A percentile compares a stretch with the other conserved stretches of the same genome.
Evolutionary conservation across 64 coral and sea anemone species (phyloP).

Genomic region (Platygyra sinensis): DNA sequence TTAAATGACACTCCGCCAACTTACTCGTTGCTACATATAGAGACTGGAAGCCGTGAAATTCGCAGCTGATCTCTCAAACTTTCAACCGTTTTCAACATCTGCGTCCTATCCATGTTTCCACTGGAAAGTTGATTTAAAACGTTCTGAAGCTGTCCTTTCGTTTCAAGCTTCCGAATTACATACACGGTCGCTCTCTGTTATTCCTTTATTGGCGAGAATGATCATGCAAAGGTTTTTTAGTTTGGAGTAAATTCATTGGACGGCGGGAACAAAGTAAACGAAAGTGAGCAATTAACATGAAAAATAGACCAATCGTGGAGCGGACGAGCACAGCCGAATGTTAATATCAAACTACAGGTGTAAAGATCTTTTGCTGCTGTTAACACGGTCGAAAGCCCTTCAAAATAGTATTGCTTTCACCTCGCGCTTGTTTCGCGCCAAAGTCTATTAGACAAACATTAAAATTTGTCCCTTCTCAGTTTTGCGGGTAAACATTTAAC

Average conservation of each 20-base stretch:
- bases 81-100: slow-evolving; percentile 89
- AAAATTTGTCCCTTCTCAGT: not conserved
- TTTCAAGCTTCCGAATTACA: slow-evolving; percentile 4
- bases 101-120: slow-evolving; percentile 79
- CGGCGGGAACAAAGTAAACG: not conserved
- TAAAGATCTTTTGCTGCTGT: not conserved
- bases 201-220: not conserved
- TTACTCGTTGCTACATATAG: slow-evolving; percentile 93
- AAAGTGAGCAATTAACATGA: slow-evolving; percentile 54
- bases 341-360: slow-evolving; percentile 17
- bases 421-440: not conserved
- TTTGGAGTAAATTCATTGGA: slow-evolving; percentile 1
- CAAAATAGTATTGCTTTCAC: not conserved
- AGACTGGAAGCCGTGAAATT: slow-evolving; percentile 90
- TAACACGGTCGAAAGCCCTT: not conserved
- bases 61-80: slow-evolving; percentile 92
- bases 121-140: not conserved
- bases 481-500: not conserved
- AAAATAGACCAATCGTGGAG: slow-evolving; percentile 25
- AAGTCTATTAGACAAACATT: not conserved
- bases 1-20: slow-evolving; percentile 30
- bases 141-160: not conserved
- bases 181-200: slow-evolving; percentile 18
- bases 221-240: slow-evolving; percentile 33
- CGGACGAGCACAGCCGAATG: not conserved